Percentiles rank a stretch among this genome's conserved stretches.
phyloP scores from a whole-genome alignment of 92 coral and sea anemone genomes.

The Parazoanthus darwini region DNA sequence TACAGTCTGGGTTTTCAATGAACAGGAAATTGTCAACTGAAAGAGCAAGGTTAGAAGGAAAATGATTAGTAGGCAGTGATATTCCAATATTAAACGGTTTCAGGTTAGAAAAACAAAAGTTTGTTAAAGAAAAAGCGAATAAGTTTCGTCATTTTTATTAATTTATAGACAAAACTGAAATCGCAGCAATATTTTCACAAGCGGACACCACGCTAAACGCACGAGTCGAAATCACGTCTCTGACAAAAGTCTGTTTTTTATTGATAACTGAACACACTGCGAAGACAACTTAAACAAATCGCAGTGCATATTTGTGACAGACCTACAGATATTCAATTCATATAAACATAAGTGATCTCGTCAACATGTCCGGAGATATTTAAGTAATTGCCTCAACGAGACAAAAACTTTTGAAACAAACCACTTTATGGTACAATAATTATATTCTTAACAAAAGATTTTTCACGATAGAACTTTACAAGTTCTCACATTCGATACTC shows the following conservation, averaged over 20 bases:
- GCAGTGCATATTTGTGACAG: not conserved
- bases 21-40: slow-evolving; percentile 13
- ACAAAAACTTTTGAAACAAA: slow-evolving; percentile 46
- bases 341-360: slow-evolving; percentile 25
- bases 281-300: slow-evolving; percentile 1
- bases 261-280: slow-evolving; percentile 3
- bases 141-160: not conserved
- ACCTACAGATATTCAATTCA: not conserved
- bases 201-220: not conserved
- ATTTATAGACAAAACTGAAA: not conserved
- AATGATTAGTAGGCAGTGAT: not conserved
- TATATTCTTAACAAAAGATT: slow-evolving; percentile 42
- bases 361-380: slow-evolving; percentile 41
- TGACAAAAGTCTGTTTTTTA: not conserved
- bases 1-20: slow-evolving; percentile 25
- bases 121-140: not conserved
- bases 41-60: not conserved
- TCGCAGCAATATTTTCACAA: not conserved
- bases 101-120: not conserved
- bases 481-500: slow-evolving; percentile 19
- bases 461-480: slow-evolving; percentile 32
- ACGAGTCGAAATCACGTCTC: not conserved
- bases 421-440: slow-evolving; percentile 39
- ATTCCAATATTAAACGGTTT: slow-evolving; percentile 17
- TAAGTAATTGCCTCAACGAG: slow-evolving; percentile 40